Percentiles rank a stretch among this genome's conserved stretches.
phyloP scores from a whole-genome alignment of 2,797 vertebrate species.

The Steatocranus sp. region DNA sequence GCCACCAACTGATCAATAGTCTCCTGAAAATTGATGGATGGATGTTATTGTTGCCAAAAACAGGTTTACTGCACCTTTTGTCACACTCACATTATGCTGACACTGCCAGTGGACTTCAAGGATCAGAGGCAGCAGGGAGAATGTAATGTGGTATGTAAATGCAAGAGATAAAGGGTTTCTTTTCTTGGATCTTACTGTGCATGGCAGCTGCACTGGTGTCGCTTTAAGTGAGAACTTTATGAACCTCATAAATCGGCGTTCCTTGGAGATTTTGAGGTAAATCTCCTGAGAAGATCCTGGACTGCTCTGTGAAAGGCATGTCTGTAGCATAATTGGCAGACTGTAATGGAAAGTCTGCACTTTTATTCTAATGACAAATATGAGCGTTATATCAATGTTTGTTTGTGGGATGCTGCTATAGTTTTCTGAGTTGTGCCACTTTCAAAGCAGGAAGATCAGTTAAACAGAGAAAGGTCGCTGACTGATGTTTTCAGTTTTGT shows the following conservation, averaged over 20 bases:
- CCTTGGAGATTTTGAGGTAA: neutral
- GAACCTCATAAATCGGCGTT: neutral
- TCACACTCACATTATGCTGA: neutral
- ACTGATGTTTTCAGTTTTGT: neutral
- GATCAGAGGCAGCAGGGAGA: neutral
- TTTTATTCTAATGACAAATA: neutral
- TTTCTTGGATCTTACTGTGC: neutral
- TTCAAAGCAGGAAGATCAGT: neutral
- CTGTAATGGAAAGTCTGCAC: neutral
- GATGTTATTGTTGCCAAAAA: neutral
- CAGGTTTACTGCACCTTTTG: neutral
- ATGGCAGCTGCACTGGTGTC: neutral
- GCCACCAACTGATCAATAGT: neutral
- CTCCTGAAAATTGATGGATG: fast-evolving
- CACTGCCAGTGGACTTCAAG: neutral
- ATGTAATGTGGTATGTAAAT: neutral
- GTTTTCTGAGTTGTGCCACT: neutral
- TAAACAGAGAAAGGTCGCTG: neutral
- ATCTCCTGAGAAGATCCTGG: neutral
- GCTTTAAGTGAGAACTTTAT: neutral
- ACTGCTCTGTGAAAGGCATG: neutral
- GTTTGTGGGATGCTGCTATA: neutral
- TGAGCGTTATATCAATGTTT: neutral
- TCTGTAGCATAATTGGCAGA: neutral
- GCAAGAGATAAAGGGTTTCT: neutral